Evolutionary conservation across 2,888 invertebrate species (phyloP).

Genomic region (Tortricodes alternella): DNA sequence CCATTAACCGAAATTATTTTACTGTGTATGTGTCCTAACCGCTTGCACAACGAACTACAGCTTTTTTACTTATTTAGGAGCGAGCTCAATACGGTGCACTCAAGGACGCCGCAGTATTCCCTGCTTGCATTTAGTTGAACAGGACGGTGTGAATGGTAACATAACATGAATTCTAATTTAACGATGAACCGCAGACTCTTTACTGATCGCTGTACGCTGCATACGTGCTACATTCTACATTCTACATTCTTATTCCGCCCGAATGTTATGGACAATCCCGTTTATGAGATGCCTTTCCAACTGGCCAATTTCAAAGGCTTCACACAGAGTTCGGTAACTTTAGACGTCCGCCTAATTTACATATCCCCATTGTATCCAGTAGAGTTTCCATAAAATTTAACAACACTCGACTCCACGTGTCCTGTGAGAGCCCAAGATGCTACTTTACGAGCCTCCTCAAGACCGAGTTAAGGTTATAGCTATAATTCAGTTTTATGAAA

Average conservation of each 20-base stretch:
- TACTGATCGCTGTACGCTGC: constrained; percentile 31
- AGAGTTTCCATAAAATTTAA: constrained; percentile 77
- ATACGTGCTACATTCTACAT: constrained; percentile 45
- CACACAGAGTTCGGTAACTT: constrained; percentile 45
- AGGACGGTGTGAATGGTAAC: constrained; percentile 53
- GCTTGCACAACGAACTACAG: constrained; percentile 15
- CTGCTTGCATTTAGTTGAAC: constrained; percentile 54
- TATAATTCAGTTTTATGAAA: constrained; percentile 81
- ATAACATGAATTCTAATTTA: constrained; percentile 61
- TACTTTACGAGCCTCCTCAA: constrained; percentile 76
- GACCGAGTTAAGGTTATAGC: constrained; percentile 76
- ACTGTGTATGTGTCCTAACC: not conserved
- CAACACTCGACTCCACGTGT: constrained; percentile 70
- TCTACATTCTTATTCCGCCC: constrained; percentile 47
- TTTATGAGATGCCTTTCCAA: constrained; percentile 43
- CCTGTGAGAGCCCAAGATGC: constrained; percentile 71
- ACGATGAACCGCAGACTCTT: constrained; percentile 43
- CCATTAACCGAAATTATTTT: constrained; percentile 14
- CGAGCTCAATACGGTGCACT: constrained; percentile 37
- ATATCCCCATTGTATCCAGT: constrained; percentile 71
- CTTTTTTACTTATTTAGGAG: constrained; percentile 15
- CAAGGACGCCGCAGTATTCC: constrained; percentile 40
- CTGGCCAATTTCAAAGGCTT: constrained; percentile 50
- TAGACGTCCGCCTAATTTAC: constrained; percentile 64
- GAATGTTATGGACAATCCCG: constrained; percentile 45